A percentile compares a stretch with the other conserved stretches of the same genome.
Evolutionary conservation across 2,113 vertebrate species (phyloP).

Genomic region (Spea multiplicata): DNA sequence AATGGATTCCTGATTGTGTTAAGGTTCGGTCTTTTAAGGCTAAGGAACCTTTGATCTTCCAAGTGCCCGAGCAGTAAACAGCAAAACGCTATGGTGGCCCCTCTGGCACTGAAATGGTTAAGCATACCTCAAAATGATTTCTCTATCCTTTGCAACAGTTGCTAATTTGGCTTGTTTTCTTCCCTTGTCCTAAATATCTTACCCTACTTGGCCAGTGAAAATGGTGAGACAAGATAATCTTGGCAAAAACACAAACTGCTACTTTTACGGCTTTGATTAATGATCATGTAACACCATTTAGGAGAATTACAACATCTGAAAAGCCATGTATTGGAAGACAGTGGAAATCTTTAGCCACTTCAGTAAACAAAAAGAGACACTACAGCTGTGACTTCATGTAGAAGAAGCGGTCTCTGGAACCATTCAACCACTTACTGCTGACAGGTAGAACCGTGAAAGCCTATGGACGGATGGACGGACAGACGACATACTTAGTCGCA

Average conservation of each 20-base stretch:
- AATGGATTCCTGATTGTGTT: too few species aligned
- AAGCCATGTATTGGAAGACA: constrained; percentile 3
- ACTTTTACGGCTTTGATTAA: constrained; percentile 12
- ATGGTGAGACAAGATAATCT: constrained; percentile 6
- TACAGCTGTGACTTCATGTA: constrained; percentile 13
- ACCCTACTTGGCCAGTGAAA: constrained; percentile 16
- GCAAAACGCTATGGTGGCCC: too few species aligned
- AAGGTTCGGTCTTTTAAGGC: too few species aligned
- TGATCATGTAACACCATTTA: constrained; percentile 22
- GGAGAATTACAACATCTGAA: constrained; percentile 15
- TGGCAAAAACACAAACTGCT: neutral
- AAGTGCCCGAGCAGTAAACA: too few species aligned
- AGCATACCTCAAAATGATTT: neutral
- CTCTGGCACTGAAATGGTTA: neutral
- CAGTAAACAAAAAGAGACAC: constrained; percentile 31
- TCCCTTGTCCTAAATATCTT: neutral
- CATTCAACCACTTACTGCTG: constrained; percentile 6
- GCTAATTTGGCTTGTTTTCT: neutral
- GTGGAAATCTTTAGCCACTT: constrained; percentile 21
- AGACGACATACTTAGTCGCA: neutral
- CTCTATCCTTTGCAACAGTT: neutral
- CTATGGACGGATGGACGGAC: constrained; percentile 31
- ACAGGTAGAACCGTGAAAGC: constrained; percentile 9
- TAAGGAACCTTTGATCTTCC: too few species aligned
- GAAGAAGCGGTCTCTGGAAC: constrained; percentile 8